These are phyloP conservation scores for Platynereis dumerilii DNA, from an alignment of 2,888 invertebrate species.

Conservation along the genomic window DNA sequence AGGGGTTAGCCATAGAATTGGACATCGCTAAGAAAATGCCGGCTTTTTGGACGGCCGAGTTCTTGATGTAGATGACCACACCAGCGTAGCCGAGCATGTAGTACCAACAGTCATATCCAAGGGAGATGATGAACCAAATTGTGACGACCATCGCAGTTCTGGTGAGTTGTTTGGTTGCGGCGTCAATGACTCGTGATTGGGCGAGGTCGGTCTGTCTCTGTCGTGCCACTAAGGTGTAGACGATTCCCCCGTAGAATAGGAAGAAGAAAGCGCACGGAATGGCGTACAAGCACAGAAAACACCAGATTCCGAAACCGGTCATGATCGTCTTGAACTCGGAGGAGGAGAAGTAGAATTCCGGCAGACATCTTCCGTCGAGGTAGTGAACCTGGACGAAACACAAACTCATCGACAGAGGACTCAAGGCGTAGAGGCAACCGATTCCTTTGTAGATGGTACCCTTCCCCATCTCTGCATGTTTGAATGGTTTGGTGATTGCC, in stretches of 20 bases:
- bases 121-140: conserved; percentile 4
- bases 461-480: neutral
- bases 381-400: conserved; percentile 3
- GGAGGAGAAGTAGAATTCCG: neutral
- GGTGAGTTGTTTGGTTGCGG: neutral
- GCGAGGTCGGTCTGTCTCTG: neutral
- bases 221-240: neutral
- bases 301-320: neutral
- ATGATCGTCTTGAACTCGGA: neutral
- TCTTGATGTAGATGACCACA: neutral
- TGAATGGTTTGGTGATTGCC: neutral
- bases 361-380: neutral
- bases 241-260: neutral
- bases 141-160: neutral
- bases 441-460: neutral
- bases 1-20: neutral
- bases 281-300: neutral
- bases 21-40: conserved; percentile 3
- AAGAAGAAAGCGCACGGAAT: neutral
- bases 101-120: conserved; percentile 3
- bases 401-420: neutral
- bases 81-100: conserved; percentile 4
- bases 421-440: neutral
- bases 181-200: neutral
- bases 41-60: neutral